phyloP scores from a whole-genome alignment of 2,888 invertebrate species.

The Hetaerina titia region DNA sequence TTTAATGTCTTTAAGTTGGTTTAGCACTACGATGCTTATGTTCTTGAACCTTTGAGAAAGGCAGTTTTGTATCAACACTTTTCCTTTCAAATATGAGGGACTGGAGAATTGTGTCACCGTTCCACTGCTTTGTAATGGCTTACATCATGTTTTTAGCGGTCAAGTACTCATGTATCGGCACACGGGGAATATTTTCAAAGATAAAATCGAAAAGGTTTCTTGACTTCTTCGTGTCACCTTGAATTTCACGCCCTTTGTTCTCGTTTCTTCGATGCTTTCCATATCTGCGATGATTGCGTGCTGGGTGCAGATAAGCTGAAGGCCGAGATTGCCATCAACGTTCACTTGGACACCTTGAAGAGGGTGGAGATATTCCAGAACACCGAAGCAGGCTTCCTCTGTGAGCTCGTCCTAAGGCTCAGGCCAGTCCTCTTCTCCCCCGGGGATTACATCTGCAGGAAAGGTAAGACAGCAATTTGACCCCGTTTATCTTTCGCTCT shows the following conservation, averaged over 20 bases:
- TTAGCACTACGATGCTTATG: too few species aligned
- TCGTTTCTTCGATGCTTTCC: constrained; percentile 68
- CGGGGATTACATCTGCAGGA: constrained; percentile 98
- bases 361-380: constrained; percentile 99
- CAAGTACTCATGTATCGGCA: background rate
- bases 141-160: too few species aligned
- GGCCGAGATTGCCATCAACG: constrained; percentile 99
- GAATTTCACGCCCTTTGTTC: background rate
- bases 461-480: constrained; percentile 84
- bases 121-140: too few species aligned
- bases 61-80: too few species aligned
- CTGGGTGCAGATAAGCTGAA: constrained; percentile 90
- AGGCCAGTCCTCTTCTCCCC: constrained; percentile 98
- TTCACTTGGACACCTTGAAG: constrained; percentile 98
- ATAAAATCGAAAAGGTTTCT: background rate
- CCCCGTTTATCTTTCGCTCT: background rate
- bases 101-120: too few species aligned
- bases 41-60: too few species aligned
- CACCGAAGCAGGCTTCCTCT: constrained; percentile 98
- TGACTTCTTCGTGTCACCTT: background rate
- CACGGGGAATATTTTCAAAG: background rate
- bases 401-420: constrained; percentile 96
- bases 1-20: too few species aligned
- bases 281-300: background rate
- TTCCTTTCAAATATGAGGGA: too few species aligned